These are phyloP conservation scores for Chrysogorgia sp. DNA, from an alignment of 92 coral and sea anemone species.

Conservation along the genomic window DNA sequence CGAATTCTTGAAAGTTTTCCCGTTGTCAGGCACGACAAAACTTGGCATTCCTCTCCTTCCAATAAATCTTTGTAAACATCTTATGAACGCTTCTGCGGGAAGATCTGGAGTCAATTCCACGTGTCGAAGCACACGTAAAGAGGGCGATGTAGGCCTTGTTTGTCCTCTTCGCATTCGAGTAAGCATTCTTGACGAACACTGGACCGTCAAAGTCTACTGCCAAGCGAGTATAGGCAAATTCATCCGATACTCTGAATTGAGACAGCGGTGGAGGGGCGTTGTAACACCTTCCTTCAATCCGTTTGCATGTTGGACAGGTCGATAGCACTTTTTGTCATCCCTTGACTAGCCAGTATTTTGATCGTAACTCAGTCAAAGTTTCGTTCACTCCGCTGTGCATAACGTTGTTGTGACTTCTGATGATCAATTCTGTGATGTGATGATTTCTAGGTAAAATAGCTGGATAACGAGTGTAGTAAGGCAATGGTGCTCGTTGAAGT, in stretches of 20 bases:
- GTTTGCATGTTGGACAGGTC: constrained; percentile 28
- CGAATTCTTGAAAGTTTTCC: constrained; percentile 51
- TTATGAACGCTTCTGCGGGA: neutral
- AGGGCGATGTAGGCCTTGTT: constrained; percentile 16
- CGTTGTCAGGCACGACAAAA: constrained; percentile 58
- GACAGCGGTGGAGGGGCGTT: constrained; percentile 48
- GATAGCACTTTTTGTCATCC: constrained; percentile 43
- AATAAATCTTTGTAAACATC: constrained; percentile 8
- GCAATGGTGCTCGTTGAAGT: constrained; percentile 19
- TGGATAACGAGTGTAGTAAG: constrained; percentile 29
- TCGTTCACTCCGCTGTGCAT: constrained; percentile 44
- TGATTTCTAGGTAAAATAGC: constrained; percentile 39
- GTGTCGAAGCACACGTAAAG: constrained; percentile 5
- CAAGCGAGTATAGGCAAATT: constrained; percentile 33
- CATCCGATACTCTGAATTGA: constrained; percentile 20
- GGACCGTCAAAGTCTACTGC: constrained; percentile 52
- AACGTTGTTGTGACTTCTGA: constrained; percentile 22
- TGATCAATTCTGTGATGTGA: constrained; percentile 15
- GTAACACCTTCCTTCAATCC: constrained; percentile 43
- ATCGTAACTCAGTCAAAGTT: constrained; percentile 40
- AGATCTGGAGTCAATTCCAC: neutral
- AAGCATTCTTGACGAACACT: constrained; percentile 20
- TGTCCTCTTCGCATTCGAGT: neutral
- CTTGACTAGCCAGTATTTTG: constrained; percentile 49
- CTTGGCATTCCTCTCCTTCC: constrained; percentile 51